Conservation (phyloP, 1,140 invertebrate genomes). For the Aphaenogaster floridana region DNA sequence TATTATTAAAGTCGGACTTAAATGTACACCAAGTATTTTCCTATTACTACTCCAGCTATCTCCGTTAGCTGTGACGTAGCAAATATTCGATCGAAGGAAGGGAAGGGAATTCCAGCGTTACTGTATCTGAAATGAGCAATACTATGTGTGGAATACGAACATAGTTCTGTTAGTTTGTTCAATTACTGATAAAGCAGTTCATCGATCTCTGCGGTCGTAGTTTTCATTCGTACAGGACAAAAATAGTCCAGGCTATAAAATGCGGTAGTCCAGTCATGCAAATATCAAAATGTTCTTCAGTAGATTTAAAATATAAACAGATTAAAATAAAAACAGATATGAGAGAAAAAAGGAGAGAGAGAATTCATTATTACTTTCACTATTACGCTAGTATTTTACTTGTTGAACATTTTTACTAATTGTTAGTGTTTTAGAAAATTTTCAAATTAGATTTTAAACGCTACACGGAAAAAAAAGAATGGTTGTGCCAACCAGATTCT, state of each 20-base stretch:
- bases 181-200: constrained; percentile 6
- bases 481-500: too few relatives aligned
- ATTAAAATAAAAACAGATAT: neutral
- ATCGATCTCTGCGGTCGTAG: neutral
- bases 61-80: constrained; percentile 24
- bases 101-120: constrained; percentile 30
- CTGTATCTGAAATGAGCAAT: neutral
- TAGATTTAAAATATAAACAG: neutral
- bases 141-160: neutral
- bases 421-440: neutral
- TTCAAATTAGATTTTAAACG: neutral
- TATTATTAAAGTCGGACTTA: constrained; percentile 56
- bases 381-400: neutral
- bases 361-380: neutral
- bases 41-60: constrained; percentile 28
- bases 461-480: too few relatives aligned
- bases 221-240: neutral
- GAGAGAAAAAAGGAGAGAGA: neutral
- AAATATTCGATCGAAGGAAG: neutral
- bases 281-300: neutral
- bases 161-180: constrained; percentile 13
- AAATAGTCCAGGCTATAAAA: neutral
- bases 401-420: neutral
- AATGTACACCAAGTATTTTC: constrained; percentile 55
- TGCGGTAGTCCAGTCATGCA: neutral